Evolutionary conservation across 1,140 invertebrate genomes (phyloP), one percentile per base, ranked within the genome.

Genomic region (Penaeus japonicus): DNA sequence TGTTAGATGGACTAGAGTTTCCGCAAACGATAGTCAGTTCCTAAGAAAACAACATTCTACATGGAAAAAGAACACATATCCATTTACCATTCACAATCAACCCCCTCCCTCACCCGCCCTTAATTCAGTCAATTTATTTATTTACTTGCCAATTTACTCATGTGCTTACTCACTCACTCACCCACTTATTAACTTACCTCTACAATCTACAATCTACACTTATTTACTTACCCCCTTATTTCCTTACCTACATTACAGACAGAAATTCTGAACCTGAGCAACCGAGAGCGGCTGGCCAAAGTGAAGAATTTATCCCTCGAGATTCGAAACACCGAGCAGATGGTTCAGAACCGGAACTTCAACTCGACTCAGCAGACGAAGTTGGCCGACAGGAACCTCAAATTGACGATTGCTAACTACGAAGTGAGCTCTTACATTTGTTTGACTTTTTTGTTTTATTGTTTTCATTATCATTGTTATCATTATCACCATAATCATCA

Each of bases 331-430:
- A 47, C 39, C 55, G 55, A 53, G 15, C 79, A 47, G 30, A 27
- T 75, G 53, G 39, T 90, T 12, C 55, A 87, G 4, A 77, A 88
- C 20, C 83, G 73, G 70, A 88, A 89, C 70, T 88, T 84, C 85
- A 89, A 89, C 88, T 87, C 90, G 0, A 88, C 80, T 18, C 70
- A 77, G 57, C 47, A 85, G 57, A 54, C 87, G 18, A 84, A 62
- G 73, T 84, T 84, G 1, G 89, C 88, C 22, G 59, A 84, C 5
- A 73, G 70, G 20, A 88, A 90, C 47, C 86, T 90, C 2, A 73
- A 65, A 20, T 62, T 75, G 22, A 81, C 81, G 22, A 70, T 59
- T 12, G 18, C 82, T 39, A 90, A 90, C 27, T 90, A 85, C 75
- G 62, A 88, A 30, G 89, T 89, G 20, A 79, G 88, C 7, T 20